A percentile compares a stretch with the other conserved stretches of the same genome.
Evolutionary conservation across 2,888 invertebrate species (phyloP).

Genomic region (Mythimna vitellina): DNA sequence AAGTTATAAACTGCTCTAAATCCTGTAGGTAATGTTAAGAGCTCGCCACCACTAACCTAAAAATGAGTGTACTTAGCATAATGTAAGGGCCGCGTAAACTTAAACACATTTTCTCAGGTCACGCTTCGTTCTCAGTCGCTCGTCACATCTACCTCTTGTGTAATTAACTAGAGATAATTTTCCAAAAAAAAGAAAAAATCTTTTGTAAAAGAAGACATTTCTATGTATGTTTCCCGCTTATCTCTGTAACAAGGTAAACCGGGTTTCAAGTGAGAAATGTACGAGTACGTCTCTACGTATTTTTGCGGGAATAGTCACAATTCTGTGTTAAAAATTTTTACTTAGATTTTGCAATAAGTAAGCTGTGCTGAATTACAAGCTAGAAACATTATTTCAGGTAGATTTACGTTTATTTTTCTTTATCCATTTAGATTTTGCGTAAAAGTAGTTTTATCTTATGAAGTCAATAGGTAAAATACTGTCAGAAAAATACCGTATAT

Average conservation of each 20-base stretch:
- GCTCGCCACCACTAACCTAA: slow-evolving; percentile 35
- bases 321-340: slow-evolving; percentile 31
- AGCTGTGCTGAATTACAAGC: slow-evolving; percentile 20
- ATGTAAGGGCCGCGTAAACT: slow-evolving; percentile 38
- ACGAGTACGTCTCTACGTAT: slow-evolving; percentile 31
- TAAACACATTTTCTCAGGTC: slow-evolving; percentile 47
- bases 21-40: slow-evolving; percentile 35
- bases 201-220: slow-evolving; percentile 37
- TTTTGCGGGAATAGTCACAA: slow-evolving; percentile 35
- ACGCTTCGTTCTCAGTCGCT: slow-evolving; percentile 38
- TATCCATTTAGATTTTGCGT: slow-evolving; percentile 12
- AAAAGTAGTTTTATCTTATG: slow-evolving; percentile 7
- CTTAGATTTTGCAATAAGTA: slow-evolving; percentile 16
- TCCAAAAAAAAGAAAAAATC: slow-evolving; percentile 42
- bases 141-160: slow-evolving; percentile 42
- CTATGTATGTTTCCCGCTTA: slow-evolving; percentile 50
- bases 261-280: slow-evolving; percentile 38
- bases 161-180: slow-evolving; percentile 58
- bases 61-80: slow-evolving; percentile 46
- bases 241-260: slow-evolving; percentile 54
- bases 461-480: slow-evolving; percentile 35
- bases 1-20: slow-evolving; percentile 27
- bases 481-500: slow-evolving; percentile 7
- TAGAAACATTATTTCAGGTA: slow-evolving; percentile 7
- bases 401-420: slow-evolving; percentile 5